These are phyloP conservation scores for Drosophila borealis DNA, from an alignment of 2,888 invertebrate genomes.

Conservation along the genomic window DNA sequence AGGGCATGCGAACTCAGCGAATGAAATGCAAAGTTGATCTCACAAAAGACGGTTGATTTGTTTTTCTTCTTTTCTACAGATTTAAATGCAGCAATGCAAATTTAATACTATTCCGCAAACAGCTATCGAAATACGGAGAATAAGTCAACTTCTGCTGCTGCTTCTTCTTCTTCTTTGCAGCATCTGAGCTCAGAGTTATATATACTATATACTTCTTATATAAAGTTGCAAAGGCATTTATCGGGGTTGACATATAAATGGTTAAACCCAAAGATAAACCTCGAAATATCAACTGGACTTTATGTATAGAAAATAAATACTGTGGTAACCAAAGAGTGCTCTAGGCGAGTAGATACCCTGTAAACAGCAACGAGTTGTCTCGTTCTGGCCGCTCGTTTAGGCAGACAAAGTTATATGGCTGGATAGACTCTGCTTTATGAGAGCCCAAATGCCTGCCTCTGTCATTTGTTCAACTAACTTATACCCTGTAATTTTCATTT, in stretches of 20 bases:
- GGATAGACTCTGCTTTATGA: too few species aligned
- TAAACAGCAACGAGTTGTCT: too few species aligned
- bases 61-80: not conserved
- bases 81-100: constrained; percentile 19
- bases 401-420: too few species aligned
- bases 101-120: constrained; percentile 10
- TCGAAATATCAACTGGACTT: not conserved
- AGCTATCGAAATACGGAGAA: constrained; percentile 8
- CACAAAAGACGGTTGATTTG: not conserved
- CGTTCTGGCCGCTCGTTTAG: too few species aligned
- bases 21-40: constrained; percentile 4
- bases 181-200: not conserved
- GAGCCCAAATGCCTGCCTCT: too few species aligned
- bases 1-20: constrained; percentile 18
- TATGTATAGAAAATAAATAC: not conserved
- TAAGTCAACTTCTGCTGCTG: not conserved
- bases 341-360: not conserved
- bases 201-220: constrained; percentile 1
- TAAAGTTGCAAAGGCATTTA: constrained; percentile 5
- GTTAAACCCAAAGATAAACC: constrained; percentile 4
- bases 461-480: too few species aligned
- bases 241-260: constrained; percentile 5
- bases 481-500: too few species aligned
- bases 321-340: not conserved
- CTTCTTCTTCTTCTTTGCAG: too few species aligned